These are phyloP conservation scores for Nothura maculosa DNA, from an alignment of 2,797 vertebrate genomes.

Conservation along the genomic window DNA sequence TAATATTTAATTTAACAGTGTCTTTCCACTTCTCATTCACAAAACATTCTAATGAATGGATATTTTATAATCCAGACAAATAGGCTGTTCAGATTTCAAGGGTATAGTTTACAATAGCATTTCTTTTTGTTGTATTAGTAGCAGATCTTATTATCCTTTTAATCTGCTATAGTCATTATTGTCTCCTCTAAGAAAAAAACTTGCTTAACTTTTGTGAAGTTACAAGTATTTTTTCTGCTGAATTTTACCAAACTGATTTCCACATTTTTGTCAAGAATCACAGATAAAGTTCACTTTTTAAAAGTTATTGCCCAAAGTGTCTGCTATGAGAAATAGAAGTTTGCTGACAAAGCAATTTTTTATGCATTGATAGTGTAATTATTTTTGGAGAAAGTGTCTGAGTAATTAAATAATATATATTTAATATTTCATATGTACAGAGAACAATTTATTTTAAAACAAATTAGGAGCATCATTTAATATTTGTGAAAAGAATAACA, in stretches of 20 bases:
- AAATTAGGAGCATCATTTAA: constrained; percentile 9
- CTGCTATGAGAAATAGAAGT: constrained; percentile 2
- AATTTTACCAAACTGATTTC: constrained; percentile 42
- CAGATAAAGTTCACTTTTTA: constrained; percentile 21
- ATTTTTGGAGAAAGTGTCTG: not conserved
- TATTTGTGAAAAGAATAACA: constrained; percentile 27
- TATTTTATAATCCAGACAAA: not conserved
- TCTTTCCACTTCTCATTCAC: not conserved
- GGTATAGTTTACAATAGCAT: not conserved
- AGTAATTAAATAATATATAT: constrained; percentile 11
- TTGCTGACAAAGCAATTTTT: constrained; percentile 9
- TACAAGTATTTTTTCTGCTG: not conserved
- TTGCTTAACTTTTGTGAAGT: not conserved
- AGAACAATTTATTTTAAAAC: constrained; percentile 6
- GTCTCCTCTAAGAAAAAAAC: not conserved
- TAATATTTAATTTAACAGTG: not conserved
- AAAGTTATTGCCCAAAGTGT: constrained; percentile 34
- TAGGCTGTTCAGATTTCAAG: not conserved
- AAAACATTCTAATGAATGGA: not conserved
- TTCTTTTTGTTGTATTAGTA: not conserved
- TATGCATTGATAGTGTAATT: not conserved
- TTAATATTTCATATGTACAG: not conserved
- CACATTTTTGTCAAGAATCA: not conserved
- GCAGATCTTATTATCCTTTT: not conserved
- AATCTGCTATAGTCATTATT: not conserved